Percentiles rank a stretch among this genome's conserved stretches.
Evolutionary conservation across 2,113 vertebrate genomes (phyloP).

Genomic region (Rissa tridactyla): DNA sequence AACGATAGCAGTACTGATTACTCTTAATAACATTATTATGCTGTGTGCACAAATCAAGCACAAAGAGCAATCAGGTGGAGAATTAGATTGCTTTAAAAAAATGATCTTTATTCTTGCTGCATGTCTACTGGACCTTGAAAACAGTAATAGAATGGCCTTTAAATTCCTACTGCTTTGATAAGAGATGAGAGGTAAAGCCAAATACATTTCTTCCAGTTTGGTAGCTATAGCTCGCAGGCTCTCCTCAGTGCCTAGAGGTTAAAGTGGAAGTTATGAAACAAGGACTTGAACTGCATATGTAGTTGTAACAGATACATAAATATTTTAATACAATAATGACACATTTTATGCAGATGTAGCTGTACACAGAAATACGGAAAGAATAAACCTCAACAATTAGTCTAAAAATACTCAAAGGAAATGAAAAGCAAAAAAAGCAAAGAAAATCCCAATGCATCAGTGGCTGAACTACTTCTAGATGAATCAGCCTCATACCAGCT

Average conservation of each 20-base stretch:
- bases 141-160: conserved; percentile 42
- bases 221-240: background rate
- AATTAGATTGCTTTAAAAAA: conserved; percentile 40
- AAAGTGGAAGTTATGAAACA: background rate
- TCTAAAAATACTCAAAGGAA: background rate
- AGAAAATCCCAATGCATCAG: background rate
- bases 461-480: background rate
- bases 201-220: background rate
- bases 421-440: background rate
- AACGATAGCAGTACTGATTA: conserved; percentile 30
- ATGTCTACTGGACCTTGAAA: conserved; percentile 43
- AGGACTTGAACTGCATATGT: background rate
- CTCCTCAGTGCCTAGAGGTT: background rate
- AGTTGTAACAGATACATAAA: background rate
- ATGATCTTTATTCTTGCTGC: conserved; percentile 6
- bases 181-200: background rate
- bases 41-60: conserved; percentile 34
- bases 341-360: background rate
- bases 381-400: background rate
- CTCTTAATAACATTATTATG: conserved; percentile 36
- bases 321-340: background rate
- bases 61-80: conserved; percentile 41
- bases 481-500: background rate
- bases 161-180: conserved; percentile 17
- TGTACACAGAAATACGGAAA: background rate